Base-by-base conservation (phyloP, 2,113 vertebrate genomes). In the Pollachius pollachius region DNA sequence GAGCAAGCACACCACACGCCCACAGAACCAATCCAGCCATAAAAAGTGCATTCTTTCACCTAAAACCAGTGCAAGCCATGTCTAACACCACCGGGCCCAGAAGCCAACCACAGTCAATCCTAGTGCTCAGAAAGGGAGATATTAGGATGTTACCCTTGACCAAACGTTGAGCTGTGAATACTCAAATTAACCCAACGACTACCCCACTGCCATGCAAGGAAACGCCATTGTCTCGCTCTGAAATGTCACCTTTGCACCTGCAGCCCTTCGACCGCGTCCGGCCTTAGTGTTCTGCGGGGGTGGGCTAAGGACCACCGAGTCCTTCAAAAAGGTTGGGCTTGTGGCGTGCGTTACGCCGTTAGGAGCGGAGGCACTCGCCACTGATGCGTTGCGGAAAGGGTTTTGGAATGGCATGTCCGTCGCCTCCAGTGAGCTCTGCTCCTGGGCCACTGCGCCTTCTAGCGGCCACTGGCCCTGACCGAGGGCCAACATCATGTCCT, bases 241-340 rank as follows among this genome's bases (percentile, higher is more conserved):
- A 52, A 72, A 48, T 77, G 92, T 98, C 96, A 98, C 96, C 97
- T 99, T 96, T 88, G 90, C 85, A 79, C 89, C 92, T 88, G 90
- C 85, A 79, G 89, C 92, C 87, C 94, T 94, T 89, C 94, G 94
- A 92, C 94, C 93, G 92, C 94, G 93, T 94, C 95, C 95, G 11
- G 93, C 90, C 88, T 96, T 99, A 85, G 88, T 87, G 87, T 81
- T 98, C 91, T 95, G 95, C 68, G 96, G 96, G 86, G 97, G 96
- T 74, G 96, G 96, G 81, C 82, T 95, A 92, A 98, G 92, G 78
- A 94, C 89, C 84, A 96, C 92, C 73, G 95, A 92, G 58, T 96
- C 94, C 87, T 90, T 88, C 75, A 81, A 81, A 81, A 66, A 68
- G 67, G 89, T 56, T 65, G 86, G 21, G 75, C 48, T 21, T 84